phyloP scores from a whole-genome alignment of 1,140 invertebrate species.

The Steinernema feltiae region DNA sequence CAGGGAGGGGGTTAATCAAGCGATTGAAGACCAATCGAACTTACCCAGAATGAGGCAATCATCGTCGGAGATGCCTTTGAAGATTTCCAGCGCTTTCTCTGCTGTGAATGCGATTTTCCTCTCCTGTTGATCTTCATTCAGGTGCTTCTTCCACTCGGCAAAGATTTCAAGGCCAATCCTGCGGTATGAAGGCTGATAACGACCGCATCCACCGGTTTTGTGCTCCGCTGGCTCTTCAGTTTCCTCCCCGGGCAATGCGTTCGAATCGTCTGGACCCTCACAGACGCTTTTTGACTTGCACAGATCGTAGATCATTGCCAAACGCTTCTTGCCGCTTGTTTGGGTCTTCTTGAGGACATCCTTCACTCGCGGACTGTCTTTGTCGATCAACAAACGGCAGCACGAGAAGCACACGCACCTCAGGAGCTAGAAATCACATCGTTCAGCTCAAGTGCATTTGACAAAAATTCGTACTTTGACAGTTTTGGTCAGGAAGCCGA shows the following conservation, averaged over 20 bases:
- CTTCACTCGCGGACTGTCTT: slow-evolving; percentile 90
- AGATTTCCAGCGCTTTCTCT: slow-evolving; percentile 89
- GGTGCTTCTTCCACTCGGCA: slow-evolving; percentile 87
- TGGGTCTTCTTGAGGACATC: slow-evolving; percentile 93
- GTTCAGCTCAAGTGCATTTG: slow-evolving; percentile 1
- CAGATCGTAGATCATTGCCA: slow-evolving; percentile 91
- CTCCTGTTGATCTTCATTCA: slow-evolving; percentile 94
- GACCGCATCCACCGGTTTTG: slow-evolving; percentile 88
- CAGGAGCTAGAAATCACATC: slow-evolving; percentile 43
- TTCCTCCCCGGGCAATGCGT: slow-evolving; percentile 27
- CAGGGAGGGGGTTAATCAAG: slow-evolving; percentile 14
- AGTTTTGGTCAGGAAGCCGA: slow-evolving; percentile 92
- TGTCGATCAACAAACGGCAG: slow-evolving; percentile 56
- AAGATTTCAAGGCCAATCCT: slow-evolving; percentile 81
- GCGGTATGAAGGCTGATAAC: slow-evolving; percentile 87
- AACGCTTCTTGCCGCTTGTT: slow-evolving; percentile 85
- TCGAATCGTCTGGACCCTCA: slow-evolving; percentile 73
- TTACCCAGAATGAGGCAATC: slow-evolving; percentile 90
- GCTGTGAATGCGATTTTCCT: slow-evolving; percentile 85
- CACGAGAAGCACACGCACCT: slow-evolving; percentile 58
- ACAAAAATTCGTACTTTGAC: slow-evolving; percentile 75
- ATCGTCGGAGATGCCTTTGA: slow-evolving; percentile 94
- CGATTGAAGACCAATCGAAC: background rate
- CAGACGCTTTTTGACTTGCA: slow-evolving; percentile 97
- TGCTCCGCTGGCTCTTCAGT: slow-evolving; percentile 56